These are phyloP conservation scores for Terebella lapidaria DNA, from an alignment of 2,888 invertebrate genomes.

Conservation along the genomic window DNA sequence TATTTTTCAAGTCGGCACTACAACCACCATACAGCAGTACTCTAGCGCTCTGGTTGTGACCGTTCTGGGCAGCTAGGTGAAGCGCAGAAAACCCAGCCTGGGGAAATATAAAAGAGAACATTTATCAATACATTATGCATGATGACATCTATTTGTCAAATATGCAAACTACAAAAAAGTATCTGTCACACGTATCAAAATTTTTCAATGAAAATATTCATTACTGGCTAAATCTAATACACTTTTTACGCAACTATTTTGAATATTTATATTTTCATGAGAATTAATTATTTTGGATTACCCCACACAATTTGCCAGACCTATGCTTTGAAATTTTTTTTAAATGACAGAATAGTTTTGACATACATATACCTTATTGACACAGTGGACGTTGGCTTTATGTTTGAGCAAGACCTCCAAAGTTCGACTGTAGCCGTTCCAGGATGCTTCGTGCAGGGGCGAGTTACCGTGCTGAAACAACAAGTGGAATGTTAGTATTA, in stretches of 20 bases:
- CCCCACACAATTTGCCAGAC: no score
- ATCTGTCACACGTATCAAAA: no score
- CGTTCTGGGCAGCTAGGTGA: conserved; percentile 91
- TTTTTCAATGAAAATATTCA: no score
- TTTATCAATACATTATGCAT: neutral
- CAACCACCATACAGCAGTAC: conserved; percentile 82
- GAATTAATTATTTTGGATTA: no score
- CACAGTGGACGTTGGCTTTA: conserved; percentile 57
- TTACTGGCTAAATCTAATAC: no score
- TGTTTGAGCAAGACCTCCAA: conserved; percentile 68
- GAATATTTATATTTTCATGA: no score
- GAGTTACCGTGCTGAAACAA: conserved; percentile 79
- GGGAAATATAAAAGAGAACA: neutral
- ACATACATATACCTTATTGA: conserved; percentile 35
- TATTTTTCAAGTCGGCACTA: conserved; percentile 83
- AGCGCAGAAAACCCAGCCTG: conserved; percentile 86
- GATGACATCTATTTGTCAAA: neutral
- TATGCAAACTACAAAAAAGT: no score
- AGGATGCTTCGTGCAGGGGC: conserved; percentile 87
- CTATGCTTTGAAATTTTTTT: no score
- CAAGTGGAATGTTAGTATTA: no score
- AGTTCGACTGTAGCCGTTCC: conserved; percentile 87
- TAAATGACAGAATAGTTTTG: no score
- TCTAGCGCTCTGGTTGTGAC: conserved; percentile 89
- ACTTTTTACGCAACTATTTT: no score